Conservation (phyloP, 2,888 invertebrate genomes). For the Sarcophaga subvicina region DNA sequence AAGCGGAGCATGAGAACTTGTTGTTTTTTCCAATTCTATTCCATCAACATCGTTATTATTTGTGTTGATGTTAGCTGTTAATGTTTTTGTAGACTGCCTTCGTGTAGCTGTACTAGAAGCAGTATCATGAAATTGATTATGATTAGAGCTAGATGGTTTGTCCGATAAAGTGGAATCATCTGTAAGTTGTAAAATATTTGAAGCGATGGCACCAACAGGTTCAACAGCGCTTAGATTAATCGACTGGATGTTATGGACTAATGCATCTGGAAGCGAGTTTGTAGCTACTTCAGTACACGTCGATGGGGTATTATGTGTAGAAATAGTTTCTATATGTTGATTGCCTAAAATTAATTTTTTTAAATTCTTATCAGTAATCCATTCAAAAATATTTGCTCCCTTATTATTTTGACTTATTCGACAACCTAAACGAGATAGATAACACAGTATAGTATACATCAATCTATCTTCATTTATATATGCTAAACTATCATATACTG, state of each 20-base stretch:
- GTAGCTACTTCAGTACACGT: slow-evolving; percentile 54
- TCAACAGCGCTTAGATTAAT: slow-evolving; percentile 70
- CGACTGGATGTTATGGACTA: slow-evolving; percentile 71
- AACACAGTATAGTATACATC: slow-evolving; percentile 88
- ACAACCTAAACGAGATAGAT: slow-evolving; percentile 86
- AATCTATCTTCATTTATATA: slow-evolving; percentile 83
- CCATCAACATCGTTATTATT: slow-evolving; percentile 43
- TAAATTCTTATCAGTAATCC: slow-evolving; percentile 83
- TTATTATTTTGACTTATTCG: slow-evolving; percentile 86
- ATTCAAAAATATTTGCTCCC: slow-evolving; percentile 87
- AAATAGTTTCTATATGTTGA: slow-evolving; percentile 67
- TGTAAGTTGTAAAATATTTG: slow-evolving; percentile 22
- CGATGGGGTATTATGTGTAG: slow-evolving; percentile 43
- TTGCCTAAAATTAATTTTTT: slow-evolving; percentile 79
- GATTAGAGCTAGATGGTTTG: slow-evolving; percentile 48
- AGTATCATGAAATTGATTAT: slow-evolving; percentile 31
- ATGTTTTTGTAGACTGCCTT: slow-evolving; percentile 23
- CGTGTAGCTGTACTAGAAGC: slow-evolving; percentile 42
- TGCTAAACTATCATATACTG: slow-evolving; percentile 82
- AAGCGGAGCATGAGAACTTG: neutral
- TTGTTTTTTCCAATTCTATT: slow-evolving; percentile 17
- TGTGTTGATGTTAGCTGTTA: slow-evolving; percentile 1
- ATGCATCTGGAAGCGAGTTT: slow-evolving; percentile 61
- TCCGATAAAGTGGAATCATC: slow-evolving; percentile 17
- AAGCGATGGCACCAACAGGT: slow-evolving; percentile 58